Conservation (phyloP, 23 tunicate species). For the Trididemnum miniatum region DNA sequence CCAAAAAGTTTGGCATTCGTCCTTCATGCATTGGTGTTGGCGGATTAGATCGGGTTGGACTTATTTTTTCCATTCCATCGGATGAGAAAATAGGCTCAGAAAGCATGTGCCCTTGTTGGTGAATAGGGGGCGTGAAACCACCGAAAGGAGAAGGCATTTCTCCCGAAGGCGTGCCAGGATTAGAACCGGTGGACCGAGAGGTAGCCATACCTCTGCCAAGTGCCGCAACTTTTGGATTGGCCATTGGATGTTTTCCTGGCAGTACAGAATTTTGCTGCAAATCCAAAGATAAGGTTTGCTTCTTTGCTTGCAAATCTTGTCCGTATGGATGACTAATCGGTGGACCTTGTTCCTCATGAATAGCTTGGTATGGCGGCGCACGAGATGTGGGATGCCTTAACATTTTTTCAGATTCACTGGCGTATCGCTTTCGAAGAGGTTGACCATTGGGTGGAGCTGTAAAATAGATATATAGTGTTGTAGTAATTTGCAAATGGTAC, state of each 20-base stretch:
- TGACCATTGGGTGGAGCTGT: conserved; percentile 13
- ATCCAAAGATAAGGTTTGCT: neutral
- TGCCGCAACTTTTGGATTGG: neutral
- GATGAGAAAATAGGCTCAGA: neutral
- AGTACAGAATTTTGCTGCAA: neutral
- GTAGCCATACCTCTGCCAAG: neutral
- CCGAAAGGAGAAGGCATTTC: conserved; percentile 32
- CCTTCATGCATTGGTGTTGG: conserved; percentile 26
- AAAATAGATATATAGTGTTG: too few species aligned
- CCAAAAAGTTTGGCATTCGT: neutral
- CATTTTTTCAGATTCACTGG: conserved; percentile 7
- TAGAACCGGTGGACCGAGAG: conserved; percentile 26
- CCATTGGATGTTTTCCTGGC: neutral
- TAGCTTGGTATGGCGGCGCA: neutral
- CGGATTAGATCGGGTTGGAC: conserved; percentile 31
- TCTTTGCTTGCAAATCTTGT: neutral
- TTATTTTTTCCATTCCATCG: neutral
- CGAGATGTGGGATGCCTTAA: neutral
- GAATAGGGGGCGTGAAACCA: conserved; percentile 9
- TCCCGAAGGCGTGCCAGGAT: conserved; percentile 51
- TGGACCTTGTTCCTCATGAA: conserved; percentile 15
- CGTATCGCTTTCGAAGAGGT: conserved; percentile 9
- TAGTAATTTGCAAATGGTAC: too few species aligned
- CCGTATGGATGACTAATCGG: neutral
- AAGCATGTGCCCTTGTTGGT: neutral